A percentile compares a stretch with the other conserved stretches of the same genome.
Evolutionary conservation across 2,888 invertebrate species (phyloP).

Genomic region (Xylophagus ater): DNA sequence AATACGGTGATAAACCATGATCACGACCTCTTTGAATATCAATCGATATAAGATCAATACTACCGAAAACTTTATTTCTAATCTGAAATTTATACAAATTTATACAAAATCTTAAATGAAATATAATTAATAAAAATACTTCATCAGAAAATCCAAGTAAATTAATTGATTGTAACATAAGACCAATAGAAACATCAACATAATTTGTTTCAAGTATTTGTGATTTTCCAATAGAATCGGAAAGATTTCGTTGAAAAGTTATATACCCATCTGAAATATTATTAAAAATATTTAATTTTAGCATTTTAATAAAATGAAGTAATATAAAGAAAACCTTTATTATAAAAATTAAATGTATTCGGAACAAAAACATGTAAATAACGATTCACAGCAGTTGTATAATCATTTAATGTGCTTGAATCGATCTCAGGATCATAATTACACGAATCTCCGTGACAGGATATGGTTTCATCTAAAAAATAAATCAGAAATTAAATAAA

Average conservation of each 20-base stretch:
- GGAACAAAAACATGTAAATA: constrained; percentile 57
- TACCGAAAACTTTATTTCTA: constrained; percentile 25
- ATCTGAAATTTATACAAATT: constrained; percentile 2
- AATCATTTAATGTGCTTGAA: constrained; percentile 49
- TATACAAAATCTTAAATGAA: background rate
- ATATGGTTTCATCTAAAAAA: constrained; percentile 9
- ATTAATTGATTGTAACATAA: constrained; percentile 39
- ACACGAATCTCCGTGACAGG: background rate
- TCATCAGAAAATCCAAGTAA: constrained; percentile 10
- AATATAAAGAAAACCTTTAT: constrained; percentile 24
- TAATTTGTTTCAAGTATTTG: constrained; percentile 30
- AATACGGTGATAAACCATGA: constrained; percentile 58
- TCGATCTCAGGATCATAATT: constrained; percentile 34
- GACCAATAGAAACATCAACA: constrained; percentile 46
- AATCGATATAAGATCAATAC: constrained; percentile 56
- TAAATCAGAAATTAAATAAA: too few species aligned
- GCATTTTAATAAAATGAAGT: background rate
- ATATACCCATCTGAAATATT: constrained; percentile 6
- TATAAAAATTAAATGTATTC: constrained; percentile 25
- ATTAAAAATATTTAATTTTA: background rate
- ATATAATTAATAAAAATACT: background rate
- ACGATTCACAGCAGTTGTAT: constrained; percentile 64
- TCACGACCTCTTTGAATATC: constrained; percentile 64
- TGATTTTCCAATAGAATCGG: constrained; percentile 8
- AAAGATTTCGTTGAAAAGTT: constrained; percentile 1